Conservation (phyloP, 2,888 invertebrate species). For the Cryptus viduatorius region DNA sequence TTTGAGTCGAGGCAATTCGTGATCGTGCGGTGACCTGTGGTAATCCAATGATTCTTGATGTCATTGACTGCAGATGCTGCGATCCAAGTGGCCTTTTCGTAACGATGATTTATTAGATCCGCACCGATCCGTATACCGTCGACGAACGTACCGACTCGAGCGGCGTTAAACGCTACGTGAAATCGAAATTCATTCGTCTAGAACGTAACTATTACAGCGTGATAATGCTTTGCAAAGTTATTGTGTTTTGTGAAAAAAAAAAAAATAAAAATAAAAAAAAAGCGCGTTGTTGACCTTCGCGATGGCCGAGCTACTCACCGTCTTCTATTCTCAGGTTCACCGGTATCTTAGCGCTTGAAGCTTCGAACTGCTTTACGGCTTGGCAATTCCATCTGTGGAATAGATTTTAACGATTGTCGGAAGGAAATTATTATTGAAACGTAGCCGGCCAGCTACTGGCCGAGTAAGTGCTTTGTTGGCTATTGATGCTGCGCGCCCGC, state of each 20-base stretch:
- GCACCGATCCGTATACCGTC: slow-evolving; percentile 45
- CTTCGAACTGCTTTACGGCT: slow-evolving; percentile 40
- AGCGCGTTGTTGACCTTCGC: slow-evolving; percentile 18
- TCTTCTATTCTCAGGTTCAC: slow-evolving; percentile 48
- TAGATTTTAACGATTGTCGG: slow-evolving; percentile 31
- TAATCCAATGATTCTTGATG: slow-evolving; percentile 72
- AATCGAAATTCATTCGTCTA: slow-evolving; percentile 45
- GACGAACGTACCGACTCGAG: slow-evolving; percentile 34
- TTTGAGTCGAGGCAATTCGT: slow-evolving; percentile 22
- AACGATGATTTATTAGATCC: slow-evolving; percentile 45
- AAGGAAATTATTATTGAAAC: background rate
- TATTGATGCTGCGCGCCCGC: background rate
- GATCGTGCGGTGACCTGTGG: slow-evolving; percentile 69
- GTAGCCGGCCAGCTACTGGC: background rate
- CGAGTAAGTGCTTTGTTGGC: background rate
- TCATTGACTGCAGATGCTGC: slow-evolving; percentile 68
- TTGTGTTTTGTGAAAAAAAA: background rate
- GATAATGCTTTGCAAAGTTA: background rate
- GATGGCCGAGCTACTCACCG: slow-evolving; percentile 48
- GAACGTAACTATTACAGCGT: slow-evolving; percentile 21
- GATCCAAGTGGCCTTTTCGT: slow-evolving; percentile 26
- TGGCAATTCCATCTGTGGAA: slow-evolving; percentile 61
- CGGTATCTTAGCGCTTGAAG: slow-evolving; percentile 36
- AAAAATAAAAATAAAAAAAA: background rate
- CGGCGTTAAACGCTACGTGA: slow-evolving; percentile 59